A percentile compares a stretch with the other conserved stretches of the same genome.
Conservation (phyloP, 2,797 vertebrate genomes). For the Gallirallus australis region DNA sequence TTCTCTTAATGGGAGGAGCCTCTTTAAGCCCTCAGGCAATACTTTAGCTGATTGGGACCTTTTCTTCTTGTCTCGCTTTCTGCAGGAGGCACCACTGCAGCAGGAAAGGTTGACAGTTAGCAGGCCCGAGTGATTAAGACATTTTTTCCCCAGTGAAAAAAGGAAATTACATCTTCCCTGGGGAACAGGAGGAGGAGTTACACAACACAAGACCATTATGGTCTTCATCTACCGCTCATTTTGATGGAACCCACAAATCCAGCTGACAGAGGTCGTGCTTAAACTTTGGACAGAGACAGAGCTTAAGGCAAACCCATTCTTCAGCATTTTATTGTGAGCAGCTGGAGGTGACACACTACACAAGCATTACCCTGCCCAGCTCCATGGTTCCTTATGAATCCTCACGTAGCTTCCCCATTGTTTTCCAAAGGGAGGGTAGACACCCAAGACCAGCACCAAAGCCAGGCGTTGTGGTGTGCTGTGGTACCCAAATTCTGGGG, state of each 20-base stretch:
- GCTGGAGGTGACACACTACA: neutral
- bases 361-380: neutral
- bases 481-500: neutral
- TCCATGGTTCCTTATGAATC: accelerated
- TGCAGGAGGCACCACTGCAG: neutral
- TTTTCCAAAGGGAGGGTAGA: neutral
- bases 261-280: neutral
- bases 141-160: constrained; percentile 27
- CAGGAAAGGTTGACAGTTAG: neutral
- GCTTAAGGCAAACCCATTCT: neutral
- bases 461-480: neutral
- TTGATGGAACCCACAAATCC: constrained; percentile 3
- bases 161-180: neutral
- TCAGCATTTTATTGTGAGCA: neutral
- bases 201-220: neutral
- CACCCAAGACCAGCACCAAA: neutral
- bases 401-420: accelerated
- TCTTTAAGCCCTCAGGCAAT: neutral
- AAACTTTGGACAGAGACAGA: neutral
- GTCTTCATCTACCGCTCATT: neutral
- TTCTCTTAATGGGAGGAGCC: neutral
- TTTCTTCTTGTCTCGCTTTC: neutral
- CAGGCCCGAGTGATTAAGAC: constrained; percentile 19
- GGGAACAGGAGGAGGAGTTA: neutral
- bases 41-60: neutral